Conservation (phyloP, 2,797 vertebrate species). For the Molossus molossus region DNA sequence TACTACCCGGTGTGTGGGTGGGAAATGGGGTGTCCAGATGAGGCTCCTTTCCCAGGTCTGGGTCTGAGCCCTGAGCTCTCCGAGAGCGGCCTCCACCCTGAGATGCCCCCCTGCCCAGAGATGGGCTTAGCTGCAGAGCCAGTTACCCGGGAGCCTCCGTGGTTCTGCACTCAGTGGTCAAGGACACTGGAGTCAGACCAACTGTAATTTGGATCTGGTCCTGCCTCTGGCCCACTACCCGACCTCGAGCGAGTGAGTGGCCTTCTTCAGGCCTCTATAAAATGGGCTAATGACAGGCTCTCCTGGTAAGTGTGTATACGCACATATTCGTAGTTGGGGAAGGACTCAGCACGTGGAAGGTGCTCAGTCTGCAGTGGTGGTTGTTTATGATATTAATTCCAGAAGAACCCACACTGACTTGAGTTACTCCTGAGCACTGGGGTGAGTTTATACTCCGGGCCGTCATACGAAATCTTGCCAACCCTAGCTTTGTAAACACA, state of each 20-base stretch:
- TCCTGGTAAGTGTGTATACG: rapidly evolving
- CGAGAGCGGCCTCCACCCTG: background rate
- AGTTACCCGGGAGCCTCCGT: rapidly evolving
- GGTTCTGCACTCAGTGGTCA: background rate
- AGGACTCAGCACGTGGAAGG: background rate
- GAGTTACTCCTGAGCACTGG: background rate
- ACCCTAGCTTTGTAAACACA: background rate
- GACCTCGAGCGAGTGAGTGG: background rate
- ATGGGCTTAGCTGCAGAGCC: background rate
- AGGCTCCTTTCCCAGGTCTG: background rate
- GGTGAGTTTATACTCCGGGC: background rate
- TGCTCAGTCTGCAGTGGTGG: rapidly evolving
- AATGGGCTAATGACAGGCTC: background rate
- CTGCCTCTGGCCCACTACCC: background rate
- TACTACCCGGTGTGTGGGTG: background rate
- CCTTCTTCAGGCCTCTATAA: background rate
- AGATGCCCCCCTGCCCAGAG: background rate
- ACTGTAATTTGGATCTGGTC: background rate
- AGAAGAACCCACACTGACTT: background rate
- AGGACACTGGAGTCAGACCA: background rate
- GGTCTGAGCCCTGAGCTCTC: background rate
- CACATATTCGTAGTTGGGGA: rapidly evolving
- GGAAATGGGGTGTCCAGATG: background rate
- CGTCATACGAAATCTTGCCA: no score
- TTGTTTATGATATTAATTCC: background rate